Conservation (phyloP, 2,888 invertebrate species). For the Cerastis rubricosa region DNA sequence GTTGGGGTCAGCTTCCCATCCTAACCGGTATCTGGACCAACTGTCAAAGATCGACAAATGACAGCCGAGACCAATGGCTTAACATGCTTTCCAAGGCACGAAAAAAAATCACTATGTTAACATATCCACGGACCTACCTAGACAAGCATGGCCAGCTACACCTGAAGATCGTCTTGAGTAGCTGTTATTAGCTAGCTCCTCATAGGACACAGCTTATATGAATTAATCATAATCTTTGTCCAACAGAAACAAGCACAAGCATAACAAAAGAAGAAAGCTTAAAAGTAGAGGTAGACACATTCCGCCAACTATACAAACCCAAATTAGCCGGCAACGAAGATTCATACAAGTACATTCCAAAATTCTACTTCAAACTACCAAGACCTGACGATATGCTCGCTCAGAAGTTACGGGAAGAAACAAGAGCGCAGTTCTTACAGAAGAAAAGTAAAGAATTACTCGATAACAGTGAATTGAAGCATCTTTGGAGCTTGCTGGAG, state of each 20-base stretch:
- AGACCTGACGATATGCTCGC: conserved; percentile 94
- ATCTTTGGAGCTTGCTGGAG: conserved; percentile 96
- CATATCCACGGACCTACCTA: background rate
- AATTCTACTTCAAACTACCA: conserved; percentile 95
- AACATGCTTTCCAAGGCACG: background rate
- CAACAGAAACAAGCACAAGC: conserved; percentile 82
- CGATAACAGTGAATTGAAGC: conserved; percentile 96
- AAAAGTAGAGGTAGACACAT: conserved; percentile 89
- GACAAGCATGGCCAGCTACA: background rate
- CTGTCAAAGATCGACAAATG: background rate
- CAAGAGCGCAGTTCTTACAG: conserved; percentile 96
- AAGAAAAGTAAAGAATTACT: conserved; percentile 95
- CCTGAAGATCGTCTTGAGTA: too few species aligned
- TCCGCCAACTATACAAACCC: conserved; percentile 90
- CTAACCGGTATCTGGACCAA: background rate
- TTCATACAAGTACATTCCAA: conserved; percentile 92
- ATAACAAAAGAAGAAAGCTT: conserved; percentile 85
- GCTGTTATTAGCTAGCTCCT: background rate
- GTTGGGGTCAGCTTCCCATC: background rate
- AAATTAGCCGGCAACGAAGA: conserved; percentile 85
- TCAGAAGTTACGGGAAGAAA: conserved; percentile 96
- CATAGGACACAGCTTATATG: background rate
- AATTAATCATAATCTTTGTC: background rate
- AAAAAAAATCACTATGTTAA: background rate
- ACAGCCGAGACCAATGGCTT: background rate